phyloP scores from a whole-genome alignment of 2,888 invertebrate genomes.

The Drosophila fungiperda region DNA sequence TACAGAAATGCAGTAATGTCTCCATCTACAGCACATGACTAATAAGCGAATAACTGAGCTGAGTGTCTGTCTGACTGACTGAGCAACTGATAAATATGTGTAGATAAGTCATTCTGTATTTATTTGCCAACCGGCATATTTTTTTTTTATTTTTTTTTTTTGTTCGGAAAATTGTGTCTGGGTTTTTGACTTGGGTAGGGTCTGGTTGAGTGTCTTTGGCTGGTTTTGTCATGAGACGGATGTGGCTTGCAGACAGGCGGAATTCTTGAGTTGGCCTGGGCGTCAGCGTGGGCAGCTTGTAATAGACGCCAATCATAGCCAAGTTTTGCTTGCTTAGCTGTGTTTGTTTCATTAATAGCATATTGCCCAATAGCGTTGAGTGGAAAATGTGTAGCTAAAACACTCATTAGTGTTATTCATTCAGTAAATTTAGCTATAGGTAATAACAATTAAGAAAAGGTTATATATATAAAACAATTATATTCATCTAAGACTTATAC shows the following conservation, averaged over 20 bases:
- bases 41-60: conserved; percentile 24
- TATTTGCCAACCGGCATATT: conserved; percentile 51
- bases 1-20: conserved; percentile 41
- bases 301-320: conserved; percentile 37
- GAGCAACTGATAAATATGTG: conserved; percentile 8
- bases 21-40: conserved; percentile 66
- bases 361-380: conserved; percentile 11
- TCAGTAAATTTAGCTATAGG: not conserved
- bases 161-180: conserved; percentile 52
- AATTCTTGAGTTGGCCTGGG: conserved; percentile 63
- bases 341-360: conserved; percentile 6
- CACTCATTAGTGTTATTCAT: conserved; percentile 10
- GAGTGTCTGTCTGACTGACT: conserved; percentile 10
- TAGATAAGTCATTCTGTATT: not conserved
- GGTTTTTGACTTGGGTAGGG: conserved; percentile 23
- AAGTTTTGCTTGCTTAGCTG: conserved; percentile 7
- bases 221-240: conserved; percentile 61
- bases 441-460: not conserved
- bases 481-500: not conserved
- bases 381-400: not conserved
- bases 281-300: conserved; percentile 67
- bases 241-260: conserved; percentile 70
- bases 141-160: conserved; percentile 7
- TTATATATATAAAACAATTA: not conserved
- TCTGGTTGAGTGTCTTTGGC: conserved; percentile 25